These are phyloP conservation scores for Campoplex capitator DNA, from an alignment of 2,888 invertebrate species.

Conservation along the genomic window DNA sequence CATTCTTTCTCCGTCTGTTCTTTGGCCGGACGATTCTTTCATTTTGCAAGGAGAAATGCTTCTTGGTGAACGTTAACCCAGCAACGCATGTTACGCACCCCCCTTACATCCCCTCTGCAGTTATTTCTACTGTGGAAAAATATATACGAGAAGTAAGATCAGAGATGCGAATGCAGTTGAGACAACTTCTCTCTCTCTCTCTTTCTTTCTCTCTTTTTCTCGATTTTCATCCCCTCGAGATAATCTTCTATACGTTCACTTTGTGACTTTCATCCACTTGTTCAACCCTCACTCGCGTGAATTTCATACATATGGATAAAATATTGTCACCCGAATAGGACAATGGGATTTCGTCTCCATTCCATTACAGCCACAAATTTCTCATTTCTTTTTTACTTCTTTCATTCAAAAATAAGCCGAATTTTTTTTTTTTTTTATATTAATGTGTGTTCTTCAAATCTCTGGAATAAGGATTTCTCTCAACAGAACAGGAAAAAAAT, in stretches of 20 bases:
- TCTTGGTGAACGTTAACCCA: constrained; percentile 18
- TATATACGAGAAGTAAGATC: constrained; percentile 22
- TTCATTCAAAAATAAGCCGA: neutral
- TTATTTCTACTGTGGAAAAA: constrained; percentile 55
- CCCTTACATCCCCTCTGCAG: constrained; percentile 30
- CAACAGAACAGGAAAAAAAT: neutral
- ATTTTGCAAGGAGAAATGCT: constrained; percentile 4
- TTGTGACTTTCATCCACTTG: neutral
- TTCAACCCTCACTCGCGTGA: neutral
- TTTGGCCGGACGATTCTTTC: neutral
- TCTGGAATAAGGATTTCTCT: neutral
- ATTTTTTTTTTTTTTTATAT: neutral
- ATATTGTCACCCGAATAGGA: neutral
- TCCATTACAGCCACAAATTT: neutral
- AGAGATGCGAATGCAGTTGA: constrained; percentile 50
- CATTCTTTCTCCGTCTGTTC: constrained; percentile 29
- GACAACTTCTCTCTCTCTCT: constrained; percentile 28
- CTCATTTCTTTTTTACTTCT: neutral
- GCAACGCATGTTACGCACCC: constrained; percentile 33
- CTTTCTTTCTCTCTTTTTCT: constrained; percentile 5
- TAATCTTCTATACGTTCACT: neutral
- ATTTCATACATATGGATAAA: neutral
- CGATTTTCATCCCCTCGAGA: neutral
- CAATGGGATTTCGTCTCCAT: neutral
- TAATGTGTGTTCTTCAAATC: neutral